Conservation (phyloP, 1,140 invertebrate species). For the Cydia fagiglandana region DNA sequence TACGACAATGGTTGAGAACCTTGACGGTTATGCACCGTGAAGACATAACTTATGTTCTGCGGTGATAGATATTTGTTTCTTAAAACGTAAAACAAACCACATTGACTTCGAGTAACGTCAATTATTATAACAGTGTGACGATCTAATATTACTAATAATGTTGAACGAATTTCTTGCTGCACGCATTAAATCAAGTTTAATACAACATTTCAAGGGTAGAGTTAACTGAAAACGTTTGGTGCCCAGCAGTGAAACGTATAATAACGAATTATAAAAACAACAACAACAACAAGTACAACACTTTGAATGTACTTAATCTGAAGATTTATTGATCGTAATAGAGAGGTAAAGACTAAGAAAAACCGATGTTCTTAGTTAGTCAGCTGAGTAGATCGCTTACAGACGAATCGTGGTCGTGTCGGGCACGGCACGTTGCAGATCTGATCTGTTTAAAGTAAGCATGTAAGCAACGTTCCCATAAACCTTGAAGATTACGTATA, state of each 20-base stretch:
- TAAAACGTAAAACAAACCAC: conserved; percentile 5
- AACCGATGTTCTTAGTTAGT: background rate
- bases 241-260: too few species aligned
- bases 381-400: background rate
- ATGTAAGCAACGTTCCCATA: conserved; percentile 3
- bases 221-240: too few species aligned
- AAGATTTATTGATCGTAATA: too few species aligned
- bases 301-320: too few species aligned
- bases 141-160: background rate
- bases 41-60: conserved; percentile 2
- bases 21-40: background rate
- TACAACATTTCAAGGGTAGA: background rate
- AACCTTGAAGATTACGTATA: conserved; percentile 5
- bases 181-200: background rate
- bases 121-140: background rate
- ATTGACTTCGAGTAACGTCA: background rate
- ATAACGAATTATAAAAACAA: too few species aligned
- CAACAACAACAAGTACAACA: too few species aligned
- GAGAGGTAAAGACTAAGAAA: too few species aligned
- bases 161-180: background rate
- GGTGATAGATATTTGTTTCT: conserved; percentile 41
- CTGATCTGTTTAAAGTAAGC: conserved; percentile 22
- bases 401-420: background rate
- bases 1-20: conserved; percentile 2
- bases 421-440: background rate